Base-by-base conservation (phyloP, 2,888 invertebrate genomes). In the Limnephilus auricula region DNA sequence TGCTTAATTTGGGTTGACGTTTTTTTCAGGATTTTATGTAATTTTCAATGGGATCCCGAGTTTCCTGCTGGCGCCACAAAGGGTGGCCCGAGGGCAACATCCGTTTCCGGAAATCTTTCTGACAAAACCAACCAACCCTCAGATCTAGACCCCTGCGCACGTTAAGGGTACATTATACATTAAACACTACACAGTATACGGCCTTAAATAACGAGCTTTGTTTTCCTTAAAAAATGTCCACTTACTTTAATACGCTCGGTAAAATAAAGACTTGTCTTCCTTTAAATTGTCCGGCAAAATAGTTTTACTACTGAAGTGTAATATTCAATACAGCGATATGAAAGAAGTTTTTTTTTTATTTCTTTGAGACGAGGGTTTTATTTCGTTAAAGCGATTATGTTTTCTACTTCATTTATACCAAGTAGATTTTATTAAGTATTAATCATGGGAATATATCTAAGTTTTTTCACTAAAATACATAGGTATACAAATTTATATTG, bases 11-110 rank as follows among this genome's bases (percentile, higher is more conserved):
- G 40, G 32, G 31, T 37, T 34, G 37, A 65, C 34, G 31, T 4
- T 84, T 84, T n/a, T 84, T 84, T 32, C 37, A 37, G 25, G 37
- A n/a, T 84, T 84, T 84, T 84, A 37, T 37, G 37, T 84, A 84
- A 84, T 84, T 84, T 84, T 84, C 84, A 37, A 32, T 84, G 34
- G 37, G 34, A 12, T 84, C 84, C n/a, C 15, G 40, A 84, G 84
- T 84, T 84, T 84, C 84, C 84, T 32, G 84, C 25, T 84, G 37
- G 84, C 40, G 84, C 40, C 84, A 84, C 84, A 87, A 65, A 87
- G 87, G 50, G 88, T 80, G 65, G 86, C 80, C 87, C 87, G 50
- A 65, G 87, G 87, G 50, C 87, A 30, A n/a, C n/a, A 45, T 50
- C 50, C 31, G 87, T 45, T 65, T 34, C 87, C 32, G 84, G n/a